phyloP scores from a whole-genome alignment of 2,888 invertebrate genomes.

The Hymenopus coronatus region DNA sequence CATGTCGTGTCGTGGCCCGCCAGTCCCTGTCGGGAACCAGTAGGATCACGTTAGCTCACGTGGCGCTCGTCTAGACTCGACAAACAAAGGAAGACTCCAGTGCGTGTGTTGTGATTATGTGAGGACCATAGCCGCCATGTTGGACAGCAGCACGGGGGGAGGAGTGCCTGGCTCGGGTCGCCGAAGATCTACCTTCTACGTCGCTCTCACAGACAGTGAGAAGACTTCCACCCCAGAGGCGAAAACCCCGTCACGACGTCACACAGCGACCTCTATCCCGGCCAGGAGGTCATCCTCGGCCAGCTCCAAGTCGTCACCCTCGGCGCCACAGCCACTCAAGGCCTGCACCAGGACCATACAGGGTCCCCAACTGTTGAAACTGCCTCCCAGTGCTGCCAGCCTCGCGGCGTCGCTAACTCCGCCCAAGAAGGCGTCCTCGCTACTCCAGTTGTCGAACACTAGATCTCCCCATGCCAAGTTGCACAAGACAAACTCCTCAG shows the following conservation, averaged over 20 bases:
- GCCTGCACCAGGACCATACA: constrained; percentile 27
- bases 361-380: constrained; percentile 25
- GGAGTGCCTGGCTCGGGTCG: constrained; percentile 49
- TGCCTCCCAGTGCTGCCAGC: neutral
- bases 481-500: neutral
- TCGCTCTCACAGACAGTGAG: constrained; percentile 52
- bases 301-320: neutral
- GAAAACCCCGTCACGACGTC: neutral
- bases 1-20: constrained; percentile 34
- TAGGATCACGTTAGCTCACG: neutral
- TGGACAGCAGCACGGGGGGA: constrained; percentile 40
- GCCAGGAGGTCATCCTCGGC: neutral
- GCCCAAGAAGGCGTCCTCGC: constrained; percentile 13
- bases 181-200: constrained; percentile 72
- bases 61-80: neutral
- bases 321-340: constrained; percentile 6
- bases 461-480: neutral
- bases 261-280: neutral
- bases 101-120: constrained; percentile 34
- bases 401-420: neutral
- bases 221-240: neutral
- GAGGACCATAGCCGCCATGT: constrained; percentile 45
- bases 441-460: neutral
- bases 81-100: neutral
- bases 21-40: constrained; percentile 40